phyloP scores from a whole-genome alignment of 2,888 invertebrate species.

The Pyrocoelia pectoralis region DNA sequence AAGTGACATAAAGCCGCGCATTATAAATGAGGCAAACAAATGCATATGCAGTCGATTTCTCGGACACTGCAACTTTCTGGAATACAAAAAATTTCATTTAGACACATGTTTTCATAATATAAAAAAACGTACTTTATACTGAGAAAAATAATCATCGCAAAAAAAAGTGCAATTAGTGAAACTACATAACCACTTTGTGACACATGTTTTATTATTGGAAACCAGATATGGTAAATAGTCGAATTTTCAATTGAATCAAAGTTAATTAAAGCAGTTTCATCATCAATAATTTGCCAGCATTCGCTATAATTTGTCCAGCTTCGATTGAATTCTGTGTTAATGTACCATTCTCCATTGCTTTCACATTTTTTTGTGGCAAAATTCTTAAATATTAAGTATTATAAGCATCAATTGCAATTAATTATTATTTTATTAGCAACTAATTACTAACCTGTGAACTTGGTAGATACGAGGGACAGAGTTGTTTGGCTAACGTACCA shows the following conservation, averaged over 20 bases:
- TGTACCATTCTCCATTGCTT: conserved; percentile 61
- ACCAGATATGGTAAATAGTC: conserved; percentile 57
- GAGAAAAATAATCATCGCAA: conserved; percentile 63
- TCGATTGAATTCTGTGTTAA: conserved; percentile 48
- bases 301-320: conserved; percentile 63
- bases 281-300: conserved; percentile 54
- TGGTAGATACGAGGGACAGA: conserved; percentile 59
- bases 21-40: conserved; percentile 70
- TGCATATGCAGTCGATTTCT: conserved; percentile 73
- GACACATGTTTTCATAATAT: too few relatives aligned
- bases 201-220: conserved; percentile 62
- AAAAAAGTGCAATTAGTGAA: conserved; percentile 62
- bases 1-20: conserved; percentile 67
- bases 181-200: conserved; percentile 65
- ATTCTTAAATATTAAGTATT: conserved; percentile 51
- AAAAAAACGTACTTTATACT: conserved; percentile 57
- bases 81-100: conserved; percentile 32
- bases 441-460: conserved; percentile 43
- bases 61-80: conserved; percentile 70
- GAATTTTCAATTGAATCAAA: conserved; percentile 46
- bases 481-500: conserved; percentile 54
- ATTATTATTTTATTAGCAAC: conserved; percentile 2
- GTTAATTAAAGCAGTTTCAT: conserved; percentile 49
- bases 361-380: conserved; percentile 61
- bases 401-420: too few relatives aligned